Evolutionary conservation across 2,113 vertebrate species (phyloP).

Genomic region (Oryzias curvinotus): DNA sequence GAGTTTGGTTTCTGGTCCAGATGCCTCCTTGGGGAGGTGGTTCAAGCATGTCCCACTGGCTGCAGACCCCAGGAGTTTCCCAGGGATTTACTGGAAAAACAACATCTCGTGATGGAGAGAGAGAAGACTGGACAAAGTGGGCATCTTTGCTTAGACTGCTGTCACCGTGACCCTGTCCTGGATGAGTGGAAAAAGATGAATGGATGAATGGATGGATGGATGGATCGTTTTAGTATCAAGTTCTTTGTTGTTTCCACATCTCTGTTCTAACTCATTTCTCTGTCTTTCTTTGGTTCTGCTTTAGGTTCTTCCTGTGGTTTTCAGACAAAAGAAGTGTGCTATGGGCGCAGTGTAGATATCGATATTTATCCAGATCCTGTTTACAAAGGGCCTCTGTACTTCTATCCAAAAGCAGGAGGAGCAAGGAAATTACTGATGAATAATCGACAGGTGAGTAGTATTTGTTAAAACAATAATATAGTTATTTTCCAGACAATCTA

Average conservation of each 20-base stretch:
- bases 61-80: too few species aligned
- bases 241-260: not conserved
- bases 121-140: too few species aligned
- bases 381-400: conserved; percentile 6
- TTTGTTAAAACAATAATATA: not conserved
- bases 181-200: too few species aligned
- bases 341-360: not conserved
- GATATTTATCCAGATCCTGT: rapidly evolving
- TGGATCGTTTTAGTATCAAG: too few species aligned
- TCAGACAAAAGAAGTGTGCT: not conserved
- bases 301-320: conserved; percentile 11
- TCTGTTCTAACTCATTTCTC: not conserved
- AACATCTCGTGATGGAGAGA: too few species aligned
- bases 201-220: too few species aligned
- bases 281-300: not conserved
- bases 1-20: too few species aligned
- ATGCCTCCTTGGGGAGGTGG: too few species aligned
- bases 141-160: too few species aligned
- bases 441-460: conserved; percentile 11
- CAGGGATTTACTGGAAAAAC: too few species aligned
- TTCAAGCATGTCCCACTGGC: too few species aligned
- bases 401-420: conserved; percentile 7
- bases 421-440: conserved; percentile 2
- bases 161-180: too few species aligned
- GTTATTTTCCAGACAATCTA: not conserved